Evolutionary conservation across 2,888 invertebrate species (phyloP), one percentile per base, ranked within the genome.

Genomic region (Rotaria socialis): DNA sequence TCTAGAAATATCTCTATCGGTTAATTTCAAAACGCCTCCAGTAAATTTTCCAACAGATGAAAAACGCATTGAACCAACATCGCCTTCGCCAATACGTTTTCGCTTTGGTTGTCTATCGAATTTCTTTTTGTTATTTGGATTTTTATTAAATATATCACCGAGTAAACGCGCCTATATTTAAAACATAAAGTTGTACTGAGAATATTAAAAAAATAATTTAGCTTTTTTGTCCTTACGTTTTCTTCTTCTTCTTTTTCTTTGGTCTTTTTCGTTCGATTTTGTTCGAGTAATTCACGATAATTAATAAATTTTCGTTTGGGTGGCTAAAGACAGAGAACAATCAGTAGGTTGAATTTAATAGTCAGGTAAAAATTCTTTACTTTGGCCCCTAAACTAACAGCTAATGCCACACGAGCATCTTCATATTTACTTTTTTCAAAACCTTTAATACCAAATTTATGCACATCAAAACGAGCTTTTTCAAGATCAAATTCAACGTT

Each of bases 341-440:
- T 7, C 22, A 55, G 22, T 55, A 19, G 19, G 2, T 52, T 55
- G 22, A 22, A 22, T 55, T 55, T 0, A 22, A 22, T 55, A 55
- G 19, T 6, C 3, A 22, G 22, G 22, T 8, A 22, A 10, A 55
- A 55, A 55, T 55, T 22, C 5, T 22, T 88, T 88, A 90, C 90
- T 89, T 94, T 95, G 0, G 96, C 96, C 85, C 96, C 96, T 89
- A 96, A 93, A 90, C 94, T 94, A 56, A 96, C 93, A 0, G 95
- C 94, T 27, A 94, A 91, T 8, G 94, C 94, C 80, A 94, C 93
- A 92, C 94, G 94, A n/a, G 95, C 95, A 90, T 94, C 93, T 89
- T 94, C 93, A 89, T 95, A 94, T 89, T 94, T 94, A 19, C 93
- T 92, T 5, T 93, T 92, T 87, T 94, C 93, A 86, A 95, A 94